Evolutionary conservation across 2,888 invertebrate genomes (phyloP).

Genomic region (Anaspis maculata): DNA sequence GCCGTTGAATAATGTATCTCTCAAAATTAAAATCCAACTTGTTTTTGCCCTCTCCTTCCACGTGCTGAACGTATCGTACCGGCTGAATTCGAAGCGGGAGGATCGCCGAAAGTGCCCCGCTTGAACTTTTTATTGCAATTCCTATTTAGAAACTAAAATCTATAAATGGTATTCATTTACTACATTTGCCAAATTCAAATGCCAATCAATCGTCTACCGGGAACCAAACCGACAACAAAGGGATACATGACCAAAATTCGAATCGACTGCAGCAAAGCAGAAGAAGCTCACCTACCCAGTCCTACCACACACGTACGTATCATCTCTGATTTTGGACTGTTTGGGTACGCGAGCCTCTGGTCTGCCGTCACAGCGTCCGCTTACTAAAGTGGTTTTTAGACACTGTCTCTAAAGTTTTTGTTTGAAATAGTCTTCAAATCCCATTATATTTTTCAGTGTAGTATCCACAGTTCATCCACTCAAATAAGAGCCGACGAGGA

Average conservation of each 20-base stretch:
- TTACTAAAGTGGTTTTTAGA: too few relatives aligned
- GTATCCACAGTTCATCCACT: too few relatives aligned
- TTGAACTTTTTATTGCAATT: conserved; percentile 22
- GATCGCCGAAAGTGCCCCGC: conserved; percentile 21
- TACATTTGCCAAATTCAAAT: conserved; percentile 34
- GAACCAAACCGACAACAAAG: conserved; percentile 13
- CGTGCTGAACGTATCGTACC: conserved; percentile 9
- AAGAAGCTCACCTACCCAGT: too few relatives aligned
- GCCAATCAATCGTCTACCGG: conserved; percentile 25
- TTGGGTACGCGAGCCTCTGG: too few relatives aligned
- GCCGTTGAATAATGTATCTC: conserved; percentile 32
- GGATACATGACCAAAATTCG: conserved; percentile 18
- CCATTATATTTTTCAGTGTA: too few relatives aligned
- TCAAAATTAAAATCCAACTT: conserved; percentile 29
- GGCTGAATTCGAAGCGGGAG: conserved; percentile 24
- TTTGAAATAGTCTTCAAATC: too few relatives aligned
- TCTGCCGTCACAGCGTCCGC: too few relatives aligned
- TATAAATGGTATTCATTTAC: conserved; percentile 33
- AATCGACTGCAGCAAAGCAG: too few relatives aligned
- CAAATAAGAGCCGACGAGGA: too few relatives aligned
- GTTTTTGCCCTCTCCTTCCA: conserved; percentile 22
- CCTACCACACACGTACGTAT: too few relatives aligned
- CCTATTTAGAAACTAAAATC: conserved; percentile 29
- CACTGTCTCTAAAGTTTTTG: too few relatives aligned
- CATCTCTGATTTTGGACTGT: too few relatives aligned